Base-by-base conservation (phyloP, 2,888 invertebrate species). In the Dicroscelio sp. region DNA sequence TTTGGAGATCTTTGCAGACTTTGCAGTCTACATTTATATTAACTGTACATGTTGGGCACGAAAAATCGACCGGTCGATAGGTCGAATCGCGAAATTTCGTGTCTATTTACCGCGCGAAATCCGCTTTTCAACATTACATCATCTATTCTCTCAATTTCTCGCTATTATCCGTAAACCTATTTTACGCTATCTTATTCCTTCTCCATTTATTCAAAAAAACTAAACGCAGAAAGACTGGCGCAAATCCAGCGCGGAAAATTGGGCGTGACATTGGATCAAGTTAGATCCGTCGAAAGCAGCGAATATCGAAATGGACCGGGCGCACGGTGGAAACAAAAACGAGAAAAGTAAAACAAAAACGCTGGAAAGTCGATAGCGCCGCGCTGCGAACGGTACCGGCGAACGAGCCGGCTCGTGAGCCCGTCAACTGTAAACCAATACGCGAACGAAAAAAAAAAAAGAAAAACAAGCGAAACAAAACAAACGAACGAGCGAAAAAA, bases 191-290 rank as follows among this genome's bases (percentile, higher is more conserved):
- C 79, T 80, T 83, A 83, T 79, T 90, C 84, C 60, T 84, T 76
- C 75, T 75, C 38, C 87, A 55, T 86, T 79, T 87, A 90, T 90
- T 87, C 87, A 75, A 73, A 84, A 88, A 84, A 90, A 83, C 82
- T 71, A 86, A 82, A 87, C 86, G 78, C 73, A 55, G 80, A 80
- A 82, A 80, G 84, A 87, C 90, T 87, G 87, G 87, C 84, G 85
- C 87, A 86, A 85, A 90, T 87, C 90, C 90, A 87, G 87, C 80
- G 84, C 90, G 84, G 84, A 90, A 90, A 90, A 90, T 90, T 90
- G 90, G 90, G 90, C 90, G 90, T 90, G 87, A 90, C 87, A 90
- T 84, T 84, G 84, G 86, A 90, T 84, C 86, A 90, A 73, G 87
- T 52, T 43, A 38, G 84, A 90, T 84, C 87, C 90, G 90, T 90